Conservation (phyloP, 2,888 invertebrate species). For the Amphiduros pacificus region DNA sequence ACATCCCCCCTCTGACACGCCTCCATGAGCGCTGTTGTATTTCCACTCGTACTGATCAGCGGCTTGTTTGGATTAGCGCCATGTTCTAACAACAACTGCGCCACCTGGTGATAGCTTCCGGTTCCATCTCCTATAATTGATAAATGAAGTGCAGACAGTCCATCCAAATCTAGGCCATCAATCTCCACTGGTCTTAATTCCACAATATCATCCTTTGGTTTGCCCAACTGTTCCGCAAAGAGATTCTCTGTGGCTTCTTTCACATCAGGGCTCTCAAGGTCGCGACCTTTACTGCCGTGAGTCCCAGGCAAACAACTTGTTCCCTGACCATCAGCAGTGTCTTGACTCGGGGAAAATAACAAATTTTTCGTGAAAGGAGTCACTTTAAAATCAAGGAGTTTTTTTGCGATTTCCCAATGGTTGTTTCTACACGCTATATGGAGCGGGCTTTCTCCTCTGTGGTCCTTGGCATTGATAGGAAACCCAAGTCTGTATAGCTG, state of each 20-base stretch:
- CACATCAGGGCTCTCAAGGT: constrained; percentile 3
- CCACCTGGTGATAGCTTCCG: constrained; percentile 64
- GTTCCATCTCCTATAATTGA: constrained; percentile 37
- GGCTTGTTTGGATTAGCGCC: constrained; percentile 81
- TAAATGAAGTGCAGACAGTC: constrained; percentile 43
- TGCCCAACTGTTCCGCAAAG: background rate
- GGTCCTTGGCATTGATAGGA: constrained; percentile 78
- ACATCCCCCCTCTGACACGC: constrained; percentile 72
- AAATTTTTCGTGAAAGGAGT: background rate
- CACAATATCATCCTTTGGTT: background rate
- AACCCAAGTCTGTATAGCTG: constrained; percentile 82
- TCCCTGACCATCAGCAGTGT: background rate
- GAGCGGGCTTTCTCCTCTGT: constrained; percentile 80
- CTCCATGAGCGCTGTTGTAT: constrained; percentile 65
- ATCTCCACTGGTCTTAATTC: constrained; percentile 25
- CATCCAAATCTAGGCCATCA: constrained; percentile 30
- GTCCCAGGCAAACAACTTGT: background rate
- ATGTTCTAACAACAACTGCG: constrained; percentile 74
- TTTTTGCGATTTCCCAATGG: constrained; percentile 27
- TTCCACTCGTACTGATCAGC: constrained; percentile 61
- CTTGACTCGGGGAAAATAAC: too few species aligned
- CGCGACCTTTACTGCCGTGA: background rate
- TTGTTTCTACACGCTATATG: constrained; percentile 76
- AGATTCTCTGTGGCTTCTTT: constrained; percentile 14
- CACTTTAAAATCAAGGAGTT: constrained; percentile 32